Evolutionary conservation across 2,797 vertebrate species (phyloP), one percentile per base, ranked within the genome.

Genomic region (Emys orbicularis): DNA sequence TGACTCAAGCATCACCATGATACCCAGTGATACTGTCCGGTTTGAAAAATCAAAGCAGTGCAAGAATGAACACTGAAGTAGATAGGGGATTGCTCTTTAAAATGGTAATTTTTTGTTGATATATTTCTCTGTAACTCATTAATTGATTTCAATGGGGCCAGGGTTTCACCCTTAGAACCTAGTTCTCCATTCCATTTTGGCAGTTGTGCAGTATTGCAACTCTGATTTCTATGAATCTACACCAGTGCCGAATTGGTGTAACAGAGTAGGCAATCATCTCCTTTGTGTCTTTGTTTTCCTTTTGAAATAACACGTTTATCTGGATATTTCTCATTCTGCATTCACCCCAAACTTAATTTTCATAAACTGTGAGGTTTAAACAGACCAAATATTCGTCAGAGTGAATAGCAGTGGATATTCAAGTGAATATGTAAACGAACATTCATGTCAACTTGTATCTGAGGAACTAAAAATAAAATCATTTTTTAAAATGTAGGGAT

Each of bases 191-290:
- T 74, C 8, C 81, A 54, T 65, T 84, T 82, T 3, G 0, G 6
- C 29, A 68, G 92, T 90, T n/a, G 49, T 74, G 41, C 56, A 85
- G 74, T 6, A 76, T 2, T 4, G 2, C 25, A 47, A 77, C 50
- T 4, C 21, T 74, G 31, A 44, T 53, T 87, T 90, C 49, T 86
- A 29, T 3, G 90, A 86, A 84, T n/a, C 5, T 90, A 12, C 3
- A 31, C 65, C 5, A 74, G 11, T 1, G 53, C 72, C 74, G 65
- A 47, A n/a, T 34, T 49, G 44, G 56, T 77, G 56, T 31, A 59
- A 0, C 0, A 7, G 54, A 41, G 4, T 5, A 2, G 25, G 81
- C 87, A 90, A 49, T 19, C 83, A 0, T 0, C 9, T 90, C 12
- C 49, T 18, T 29, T 27, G 11, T 91, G 72, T 1, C 59, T 85